phyloP scores from a whole-genome alignment of 1,140 invertebrate genomes.

The Cydia splendana region DNA sequence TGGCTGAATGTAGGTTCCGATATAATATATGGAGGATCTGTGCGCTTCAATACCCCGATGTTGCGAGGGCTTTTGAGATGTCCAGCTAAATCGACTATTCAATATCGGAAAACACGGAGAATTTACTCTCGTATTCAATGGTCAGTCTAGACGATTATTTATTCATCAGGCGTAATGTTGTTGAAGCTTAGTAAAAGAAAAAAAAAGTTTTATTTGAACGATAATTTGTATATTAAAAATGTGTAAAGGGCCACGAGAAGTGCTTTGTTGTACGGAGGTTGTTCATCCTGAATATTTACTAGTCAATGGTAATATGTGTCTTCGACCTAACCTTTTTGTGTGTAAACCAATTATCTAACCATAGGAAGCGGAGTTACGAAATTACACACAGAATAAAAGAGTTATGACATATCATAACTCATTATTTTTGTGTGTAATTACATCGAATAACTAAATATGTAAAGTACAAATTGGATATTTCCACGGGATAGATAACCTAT shows the following conservation, averaged over 20 bases:
- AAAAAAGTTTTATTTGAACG: no score
- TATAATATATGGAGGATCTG: constrained; percentile 10
- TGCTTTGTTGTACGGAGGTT: no score
- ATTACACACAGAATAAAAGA: neutral
- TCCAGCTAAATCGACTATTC: constrained; percentile 6
- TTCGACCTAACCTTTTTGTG: neutral
- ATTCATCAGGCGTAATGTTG: neutral
- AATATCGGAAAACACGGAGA: neutral
- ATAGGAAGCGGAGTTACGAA: no score
- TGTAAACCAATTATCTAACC: no score
- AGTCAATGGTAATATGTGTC: no score
- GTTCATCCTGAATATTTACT: no score
- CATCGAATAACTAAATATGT: neutral
- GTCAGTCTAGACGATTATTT: neutral
- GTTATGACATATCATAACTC: no score
- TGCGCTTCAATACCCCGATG: neutral
- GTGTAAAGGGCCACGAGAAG: no score
- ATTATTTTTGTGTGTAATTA: no score
- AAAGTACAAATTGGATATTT: neutral
- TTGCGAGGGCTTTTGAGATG: constrained; percentile 7
- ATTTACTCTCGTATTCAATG: constrained; percentile 5
- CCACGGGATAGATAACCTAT: neutral
- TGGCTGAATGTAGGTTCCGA: neutral
- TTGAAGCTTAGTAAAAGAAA: no score
- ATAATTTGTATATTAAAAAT: no score